phyloP scores from a whole-genome alignment of 2,888 invertebrate genomes.

The Polydrusus tereticollis region DNA sequence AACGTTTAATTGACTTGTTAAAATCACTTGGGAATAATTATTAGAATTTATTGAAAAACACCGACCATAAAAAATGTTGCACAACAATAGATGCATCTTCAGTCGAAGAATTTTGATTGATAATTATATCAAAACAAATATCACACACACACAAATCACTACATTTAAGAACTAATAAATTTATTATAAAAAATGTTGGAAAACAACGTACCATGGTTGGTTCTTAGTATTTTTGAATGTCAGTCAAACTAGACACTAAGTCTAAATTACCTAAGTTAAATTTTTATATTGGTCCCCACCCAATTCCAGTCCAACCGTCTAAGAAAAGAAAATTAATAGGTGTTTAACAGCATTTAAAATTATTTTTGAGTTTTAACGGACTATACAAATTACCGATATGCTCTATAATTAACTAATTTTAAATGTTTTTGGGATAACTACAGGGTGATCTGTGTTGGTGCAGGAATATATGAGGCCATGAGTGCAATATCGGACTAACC shows the following conservation, averaged over 20 bases:
- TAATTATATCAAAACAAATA: no score
- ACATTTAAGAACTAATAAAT: neutral
- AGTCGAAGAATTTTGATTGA: no score
- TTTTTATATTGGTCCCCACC: conserved; percentile 47
- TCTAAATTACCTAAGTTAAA: conserved; percentile 38
- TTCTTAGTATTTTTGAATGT: conserved; percentile 24
- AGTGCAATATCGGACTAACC: no score
- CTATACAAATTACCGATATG: conserved; percentile 43
- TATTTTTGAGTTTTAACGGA: conserved; percentile 39
- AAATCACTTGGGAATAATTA: no score
- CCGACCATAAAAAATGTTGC: no score
- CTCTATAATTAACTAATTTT: conserved; percentile 38
- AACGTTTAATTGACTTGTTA: no score
- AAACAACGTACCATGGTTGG: conserved; percentile 44
- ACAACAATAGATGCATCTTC: no score
- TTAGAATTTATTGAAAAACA: no score
- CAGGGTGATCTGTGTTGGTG: conserved; percentile 4
- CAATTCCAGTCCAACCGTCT: conserved; percentile 13
- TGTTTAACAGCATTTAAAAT: conserved; percentile 35
- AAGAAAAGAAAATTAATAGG: conserved; percentile 31
- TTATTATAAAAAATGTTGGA: neutral
- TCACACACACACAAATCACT: neutral
- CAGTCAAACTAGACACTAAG: conserved; percentile 43
- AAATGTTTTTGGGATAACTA: conserved; percentile 20
- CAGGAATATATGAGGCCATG: no score